Conservation (phyloP, 2,797 vertebrate species). For the Semaprochilodus insignis region DNA sequence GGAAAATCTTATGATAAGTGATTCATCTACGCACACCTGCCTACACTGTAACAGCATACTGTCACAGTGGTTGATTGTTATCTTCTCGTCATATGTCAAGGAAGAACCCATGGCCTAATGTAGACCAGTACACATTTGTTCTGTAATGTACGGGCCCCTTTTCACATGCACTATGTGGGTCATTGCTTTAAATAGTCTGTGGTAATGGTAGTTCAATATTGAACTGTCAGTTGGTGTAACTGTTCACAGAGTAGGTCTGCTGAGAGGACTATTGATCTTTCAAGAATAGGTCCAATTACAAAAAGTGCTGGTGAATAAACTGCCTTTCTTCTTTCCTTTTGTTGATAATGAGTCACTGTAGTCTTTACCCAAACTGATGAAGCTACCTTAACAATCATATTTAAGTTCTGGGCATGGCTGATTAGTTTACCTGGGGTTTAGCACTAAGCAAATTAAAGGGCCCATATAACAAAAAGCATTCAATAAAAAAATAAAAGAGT, state of each 20-base stretch:
- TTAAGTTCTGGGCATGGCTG: neutral
- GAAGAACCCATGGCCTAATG: neutral
- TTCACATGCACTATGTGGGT: slow-evolving; percentile 53
- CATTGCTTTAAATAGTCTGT: slow-evolving; percentile 60
- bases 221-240: slow-evolving; percentile 36
- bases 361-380: neutral
- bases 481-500: too few relatives aligned
- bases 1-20: neutral
- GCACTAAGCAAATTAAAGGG: neutral
- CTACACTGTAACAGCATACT: neutral
- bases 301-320: slow-evolving; percentile 6
- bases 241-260: slow-evolving; percentile 37
- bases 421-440: neutral
- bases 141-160: slow-evolving; percentile 29
- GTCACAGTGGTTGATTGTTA: neutral
- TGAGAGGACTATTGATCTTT: slow-evolving; percentile 55
- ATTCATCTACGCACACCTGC: neutral
- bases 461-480: too few relatives aligned
- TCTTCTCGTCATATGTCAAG: neutral
- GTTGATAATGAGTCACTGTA: neutral
- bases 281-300: slow-evolving; percentile 9
- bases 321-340: neutral
- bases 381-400: neutral
- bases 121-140: slow-evolving; percentile 18
- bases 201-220: slow-evolving; percentile 49